These are phyloP conservation scores for Dasypolia templi DNA, from an alignment of 2,888 invertebrate genomes.

Conservation along the genomic window DNA sequence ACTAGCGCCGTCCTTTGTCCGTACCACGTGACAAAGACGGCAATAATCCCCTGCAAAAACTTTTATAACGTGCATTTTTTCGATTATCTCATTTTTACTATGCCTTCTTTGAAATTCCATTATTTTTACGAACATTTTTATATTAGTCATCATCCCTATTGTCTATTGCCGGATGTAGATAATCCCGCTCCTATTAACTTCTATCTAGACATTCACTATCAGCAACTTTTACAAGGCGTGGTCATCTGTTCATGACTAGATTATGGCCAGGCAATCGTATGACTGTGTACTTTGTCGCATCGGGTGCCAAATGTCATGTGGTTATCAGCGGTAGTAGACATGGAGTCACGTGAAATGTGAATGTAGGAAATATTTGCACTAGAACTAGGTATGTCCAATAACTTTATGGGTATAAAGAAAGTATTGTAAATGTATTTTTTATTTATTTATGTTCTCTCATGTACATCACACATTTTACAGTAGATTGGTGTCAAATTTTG, in stretches of 20 bases:
- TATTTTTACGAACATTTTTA: no score
- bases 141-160: no score
- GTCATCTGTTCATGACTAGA: not conserved
- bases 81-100: no score
- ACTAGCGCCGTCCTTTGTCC: no score
- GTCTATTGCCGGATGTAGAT: not conserved
- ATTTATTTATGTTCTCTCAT: not conserved
- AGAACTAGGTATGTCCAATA: not conserved
- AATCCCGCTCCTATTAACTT: not conserved
- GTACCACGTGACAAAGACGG: no score
- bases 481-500: no score
- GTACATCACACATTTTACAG: no score
- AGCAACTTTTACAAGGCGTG: not conserved
- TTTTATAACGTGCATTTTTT: no score
- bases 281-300: constrained; percentile 32
- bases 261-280: constrained; percentile 6
- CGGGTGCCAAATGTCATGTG: constrained; percentile 50
- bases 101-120: no score
- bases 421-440: not conserved
- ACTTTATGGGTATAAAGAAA: not conserved
- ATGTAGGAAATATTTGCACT: constrained; percentile 4
- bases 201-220: constrained; percentile 4
- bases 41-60: no score
- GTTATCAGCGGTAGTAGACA: constrained; percentile 51
- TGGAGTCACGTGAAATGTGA: constrained; percentile 36